Base-by-base conservation (phyloP, 2,797 vertebrate genomes). In the Macroramphosus scolopax region DNA sequence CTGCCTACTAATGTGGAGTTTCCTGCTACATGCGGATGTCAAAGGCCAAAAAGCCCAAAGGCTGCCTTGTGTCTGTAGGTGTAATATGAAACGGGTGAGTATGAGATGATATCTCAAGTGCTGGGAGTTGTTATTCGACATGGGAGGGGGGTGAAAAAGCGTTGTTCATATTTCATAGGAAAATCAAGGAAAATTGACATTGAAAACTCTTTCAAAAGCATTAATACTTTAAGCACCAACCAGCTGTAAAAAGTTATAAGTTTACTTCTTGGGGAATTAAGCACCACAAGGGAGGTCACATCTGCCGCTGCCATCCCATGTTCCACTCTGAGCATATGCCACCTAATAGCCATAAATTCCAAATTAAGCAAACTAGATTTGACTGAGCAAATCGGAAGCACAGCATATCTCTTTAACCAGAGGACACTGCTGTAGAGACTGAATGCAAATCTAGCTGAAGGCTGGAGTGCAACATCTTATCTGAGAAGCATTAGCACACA, bases 401-500 rank as follows among this genome's bases (percentile, higher is more conserved):
- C 30, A 52, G 18, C 48, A 18, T 57, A 61, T 63, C 44, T 58
- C 39, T 63, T 18, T 61, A 34, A 61, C 44, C 65, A 68, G 40
- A 33, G 59, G 57, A 35, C 33, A 48, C 22, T 51, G 53, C 58
- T 58, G 56, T 66, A 51, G 43, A 66, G 40, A 63, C 48, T 61
- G 49, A 66, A 76, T 64, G 49, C 9, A 34, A 64, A 72, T 66
- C 34, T 66, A 45, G 70, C 74, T 73, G 44, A 63, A 52, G 64
- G 72, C 37, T 65, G 40, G 43, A 78, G 59, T 40, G 49, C 49
- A 46, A 66, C 63, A 64, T 78, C 56, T 82, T 72, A 64, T 79
- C 77, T 64, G 40, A 51, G 51, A 51, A 71, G 42, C 53, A 77
- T 78, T 75, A 72, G 59, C 44, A 49, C 52, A 73, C 68, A 78